These are phyloP conservation scores for Pimpla rufipes DNA, from an alignment of 2,888 invertebrate species.

Conservation along the genomic window DNA sequence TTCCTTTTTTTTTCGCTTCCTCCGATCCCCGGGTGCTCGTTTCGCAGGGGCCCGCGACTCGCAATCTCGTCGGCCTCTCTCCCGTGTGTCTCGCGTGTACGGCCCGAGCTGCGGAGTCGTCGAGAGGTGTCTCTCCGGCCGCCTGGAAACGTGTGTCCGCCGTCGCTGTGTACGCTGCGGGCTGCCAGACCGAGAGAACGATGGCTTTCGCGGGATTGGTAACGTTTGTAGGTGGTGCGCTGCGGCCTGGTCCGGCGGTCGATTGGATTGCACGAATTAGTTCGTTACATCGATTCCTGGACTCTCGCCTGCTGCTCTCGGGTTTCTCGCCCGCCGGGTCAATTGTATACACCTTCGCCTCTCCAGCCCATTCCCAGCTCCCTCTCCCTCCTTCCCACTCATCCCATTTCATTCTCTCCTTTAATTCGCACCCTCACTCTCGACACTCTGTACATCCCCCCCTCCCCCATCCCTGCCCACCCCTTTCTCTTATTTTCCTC, in stretches of 20 bases:
- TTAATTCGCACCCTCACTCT: slow-evolving; percentile 42
- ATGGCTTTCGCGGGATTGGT: slow-evolving; percentile 67
- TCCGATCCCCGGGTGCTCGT: neutral
- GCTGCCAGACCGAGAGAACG: slow-evolving; percentile 58
- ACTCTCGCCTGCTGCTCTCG: slow-evolving; percentile 17
- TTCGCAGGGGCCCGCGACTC: neutral
- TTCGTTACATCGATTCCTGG: slow-evolving; percentile 71
- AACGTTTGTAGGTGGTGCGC: slow-evolving; percentile 61
- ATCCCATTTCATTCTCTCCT: slow-evolving; percentile 47
- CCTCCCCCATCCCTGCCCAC: neutral
- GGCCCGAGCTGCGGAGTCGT: slow-evolving; percentile 48
- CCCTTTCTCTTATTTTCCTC: slow-evolving; percentile 49
- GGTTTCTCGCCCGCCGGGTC: slow-evolving; percentile 35
- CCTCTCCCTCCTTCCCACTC: slow-evolving; percentile 16
- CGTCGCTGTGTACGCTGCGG: neutral
- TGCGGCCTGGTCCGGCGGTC: slow-evolving; percentile 54
- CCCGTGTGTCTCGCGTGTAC: slow-evolving; percentile 18
- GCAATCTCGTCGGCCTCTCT: slow-evolving; percentile 53
- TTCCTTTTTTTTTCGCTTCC: slow-evolving; percentile 4
- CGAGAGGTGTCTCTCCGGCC: slow-evolving; percentile 38
- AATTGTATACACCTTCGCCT: slow-evolving; percentile 28
- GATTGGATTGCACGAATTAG: slow-evolving; percentile 76
- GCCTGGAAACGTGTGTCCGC: slow-evolving; percentile 20
- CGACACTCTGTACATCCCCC: slow-evolving; percentile 8
- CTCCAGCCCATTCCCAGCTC: slow-evolving; percentile 11